phyloP scores from a whole-genome alignment of 2,888 invertebrate species.

The Magallana nippona region DNA sequence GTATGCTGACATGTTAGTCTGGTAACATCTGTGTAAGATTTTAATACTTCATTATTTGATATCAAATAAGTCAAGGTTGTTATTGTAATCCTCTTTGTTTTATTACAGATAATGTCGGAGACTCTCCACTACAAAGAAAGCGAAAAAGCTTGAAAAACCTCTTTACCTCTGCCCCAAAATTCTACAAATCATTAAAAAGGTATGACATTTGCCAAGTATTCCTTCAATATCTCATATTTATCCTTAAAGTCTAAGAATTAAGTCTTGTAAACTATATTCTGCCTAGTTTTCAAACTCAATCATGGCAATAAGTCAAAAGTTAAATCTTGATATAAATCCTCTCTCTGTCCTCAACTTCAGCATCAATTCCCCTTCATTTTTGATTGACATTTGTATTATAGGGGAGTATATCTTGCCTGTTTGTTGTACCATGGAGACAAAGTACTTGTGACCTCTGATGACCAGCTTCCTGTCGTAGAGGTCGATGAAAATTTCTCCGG shows the following conservation, averaged over 20 bases:
- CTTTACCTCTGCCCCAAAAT: constrained; percentile 97
- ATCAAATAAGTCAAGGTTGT: not conserved
- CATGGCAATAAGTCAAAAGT: too few species aligned
- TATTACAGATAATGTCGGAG: constrained; percentile 56
- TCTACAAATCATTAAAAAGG: constrained; percentile 94
- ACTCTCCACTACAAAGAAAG: constrained; percentile 80
- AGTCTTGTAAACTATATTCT: not conserved
- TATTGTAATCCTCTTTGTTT: constrained; percentile 6
- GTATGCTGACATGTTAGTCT: constrained; percentile 16
- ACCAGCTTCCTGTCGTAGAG: constrained; percentile 97
- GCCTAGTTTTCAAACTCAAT: not conserved
- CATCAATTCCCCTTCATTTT: too few species aligned
- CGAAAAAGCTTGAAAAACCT: constrained; percentile 91
- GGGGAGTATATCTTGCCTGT: constrained; percentile 96
- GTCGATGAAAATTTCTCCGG: constrained; percentile 96
- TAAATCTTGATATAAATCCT: too few species aligned
- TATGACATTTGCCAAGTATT: constrained; percentile 72
- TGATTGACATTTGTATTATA: constrained; percentile 80
- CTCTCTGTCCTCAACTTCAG: too few species aligned
- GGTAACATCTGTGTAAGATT: constrained; percentile 11
- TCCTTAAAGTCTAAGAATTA: too few species aligned
- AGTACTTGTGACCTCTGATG: constrained; percentile 97
- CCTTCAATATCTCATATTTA: not conserved
- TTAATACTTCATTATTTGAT: not conserved
- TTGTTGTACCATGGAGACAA: constrained; percentile 97